Evolutionary conservation across 2,797 vertebrate species (phyloP), one percentile per base, ranked within the genome.

Genomic region (Picus viridis): DNA sequence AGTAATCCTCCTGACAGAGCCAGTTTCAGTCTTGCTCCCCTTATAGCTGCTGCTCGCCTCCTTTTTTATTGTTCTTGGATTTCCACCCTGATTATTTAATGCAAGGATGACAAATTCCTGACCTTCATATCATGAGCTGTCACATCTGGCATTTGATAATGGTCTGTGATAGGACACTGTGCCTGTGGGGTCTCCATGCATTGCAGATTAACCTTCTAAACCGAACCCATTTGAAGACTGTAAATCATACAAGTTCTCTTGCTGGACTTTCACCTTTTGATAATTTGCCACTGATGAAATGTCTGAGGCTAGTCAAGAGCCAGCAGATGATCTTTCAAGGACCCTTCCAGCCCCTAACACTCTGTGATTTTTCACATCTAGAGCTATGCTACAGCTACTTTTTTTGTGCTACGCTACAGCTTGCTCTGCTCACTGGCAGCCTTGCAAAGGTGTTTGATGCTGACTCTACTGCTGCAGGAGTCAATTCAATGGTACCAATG

Each of bases 61-160:
- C 26, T 13, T 75, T 88, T 97, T 97, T 97, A 97, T 96, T 96
- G 83, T 96, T 97, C 96, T 97, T 98, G 97, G 94, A 98, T 98
- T 98, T 98, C 93, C 93, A 97, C 96, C 98, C 97, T 97, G 94
- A 94, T 96, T 98, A 97, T 98, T 98, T 98, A 98, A 98, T 93
- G 96, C 98, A 98, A 96, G 92, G 88, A 97, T 98, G 96, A 98
- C 97, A 96, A 97, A 98, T 97, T 96, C 88, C 83, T 98, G 96
- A 98, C 97, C 97, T 98, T 98, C 96, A 97, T 93, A 87, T 93
- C 88, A 82, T 0, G 4, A 53, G 43, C 86, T 95, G 94, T 93
- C 93, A 95, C 72, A 72, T 65, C 89, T 97, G 96, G 90, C 92
- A 97, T 97, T 96, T 97, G 89, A 87, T 88, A 88, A 82, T 89